Base-by-base conservation (phyloP, 1,140 invertebrate genomes). In the Tribolium madens region DNA sequence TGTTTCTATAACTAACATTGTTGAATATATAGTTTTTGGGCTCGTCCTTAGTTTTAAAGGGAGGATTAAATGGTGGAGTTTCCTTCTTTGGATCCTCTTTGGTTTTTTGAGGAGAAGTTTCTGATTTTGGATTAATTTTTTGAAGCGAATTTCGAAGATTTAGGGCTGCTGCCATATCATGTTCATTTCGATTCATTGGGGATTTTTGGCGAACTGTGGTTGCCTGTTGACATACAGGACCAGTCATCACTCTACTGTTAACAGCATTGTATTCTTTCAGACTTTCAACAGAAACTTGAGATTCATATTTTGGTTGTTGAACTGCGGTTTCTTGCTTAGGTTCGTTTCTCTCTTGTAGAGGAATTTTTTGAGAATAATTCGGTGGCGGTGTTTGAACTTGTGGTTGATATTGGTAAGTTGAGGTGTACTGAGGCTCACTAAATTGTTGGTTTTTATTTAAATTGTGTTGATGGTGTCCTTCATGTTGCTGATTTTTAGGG, bases 191-290 rank as follows among this genome's bases (percentile, higher is more conserved):
- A 68, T 78, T 85, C 85, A 87, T 86, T 15, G 86, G 86, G 36
- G 84, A 85, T 71, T 87, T 87, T 69, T 89, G 87, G 31, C 86
- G 88, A 60, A 88, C 88, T 52, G 89, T 89, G 21, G 88, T 89
- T 2, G 91, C 91, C 46, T 89, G 87, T 77, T 91, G 91, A 33
- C 88, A 87, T 18, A 90, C 87, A 0, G 91, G 91, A 1, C 89
- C 91, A 10, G 87, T 86, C 91, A 92, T 92, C 3, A 92, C 90
- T 77, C 88, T 89, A 71, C 89, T 89, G 57, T 87, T 89, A 73
- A 90, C 89, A 2, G 90, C 90, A 15, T 86, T 87, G 50, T 83
- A 77, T 72, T 83, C 82, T 31, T 82, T 78, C 6, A 82, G 13
- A 73, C 78, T 79, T 14, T 83, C 82, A n/a, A 78, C 72, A 0